Percentiles rank a stretch among this genome's conserved stretches.
Evolutionary conservation across 2,797 vertebrate species (phyloP).

Genomic region (Lagocephalus sceleratus): DNA sequence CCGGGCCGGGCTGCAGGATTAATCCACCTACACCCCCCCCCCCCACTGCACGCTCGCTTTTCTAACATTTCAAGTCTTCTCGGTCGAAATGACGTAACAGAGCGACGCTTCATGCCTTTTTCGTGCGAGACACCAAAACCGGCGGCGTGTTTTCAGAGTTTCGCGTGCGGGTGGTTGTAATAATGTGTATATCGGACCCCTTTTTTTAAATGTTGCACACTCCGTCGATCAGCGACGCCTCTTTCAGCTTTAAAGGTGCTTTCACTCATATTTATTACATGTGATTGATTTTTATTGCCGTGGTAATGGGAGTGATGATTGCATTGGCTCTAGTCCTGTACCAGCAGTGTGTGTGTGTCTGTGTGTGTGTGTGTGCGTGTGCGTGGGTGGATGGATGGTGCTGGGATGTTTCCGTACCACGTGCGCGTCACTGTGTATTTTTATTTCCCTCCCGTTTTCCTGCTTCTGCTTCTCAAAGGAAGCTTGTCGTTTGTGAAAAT

Average conservation of each 20-base stretch:
- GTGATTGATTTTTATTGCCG: constrained; percentile 63
- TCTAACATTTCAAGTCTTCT: constrained; percentile 31
- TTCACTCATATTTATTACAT: constrained; percentile 76
- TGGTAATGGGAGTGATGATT: constrained; percentile 60
- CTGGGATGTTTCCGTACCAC: constrained; percentile 41
- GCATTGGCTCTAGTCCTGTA: constrained; percentile 51
- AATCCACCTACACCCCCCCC: constrained; percentile 20
- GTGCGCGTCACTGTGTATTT: constrained; percentile 56
- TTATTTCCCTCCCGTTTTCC: constrained; percentile 17
- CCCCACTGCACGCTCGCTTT: constrained; percentile 33
- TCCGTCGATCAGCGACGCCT: constrained; percentile 63
- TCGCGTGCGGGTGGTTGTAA: constrained; percentile 54
- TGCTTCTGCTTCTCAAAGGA: constrained; percentile 42
- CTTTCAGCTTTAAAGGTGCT: constrained; percentile 77
- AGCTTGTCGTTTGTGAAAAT: constrained; percentile 46
- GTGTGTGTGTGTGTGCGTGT: constrained; percentile 6
- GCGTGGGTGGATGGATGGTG: constrained; percentile 11
- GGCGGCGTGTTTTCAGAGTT: constrained; percentile 35
- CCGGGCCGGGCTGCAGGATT: constrained; percentile 7
- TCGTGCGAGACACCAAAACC: constrained; percentile 24
- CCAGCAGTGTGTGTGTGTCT: constrained; percentile 24
- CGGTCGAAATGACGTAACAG: constrained; percentile 17
- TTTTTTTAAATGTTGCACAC: constrained; percentile 61
- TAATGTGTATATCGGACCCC: constrained; percentile 48
- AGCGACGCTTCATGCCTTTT: constrained; percentile 35